phyloP scores from a whole-genome alignment of 2,888 invertebrate genomes.

The Tenthredo mesomela region DNA sequence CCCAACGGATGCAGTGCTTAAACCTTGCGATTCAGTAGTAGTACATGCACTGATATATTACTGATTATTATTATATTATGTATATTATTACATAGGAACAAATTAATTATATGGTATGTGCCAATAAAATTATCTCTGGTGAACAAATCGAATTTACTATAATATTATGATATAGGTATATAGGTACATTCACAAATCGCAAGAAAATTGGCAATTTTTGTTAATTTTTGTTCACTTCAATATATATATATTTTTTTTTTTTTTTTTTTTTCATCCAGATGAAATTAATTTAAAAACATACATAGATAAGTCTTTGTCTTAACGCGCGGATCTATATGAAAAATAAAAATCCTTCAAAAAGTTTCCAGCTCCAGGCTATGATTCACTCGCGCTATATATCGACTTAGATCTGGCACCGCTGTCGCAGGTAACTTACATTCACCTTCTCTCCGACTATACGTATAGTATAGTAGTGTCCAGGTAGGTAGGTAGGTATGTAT shows the following conservation, averaged over 20 bases:
- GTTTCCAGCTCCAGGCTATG: constrained; percentile 12
- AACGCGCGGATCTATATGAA: too few relatives aligned
- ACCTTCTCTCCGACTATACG: not conserved
- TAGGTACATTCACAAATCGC: too few relatives aligned
- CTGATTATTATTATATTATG: too few relatives aligned
- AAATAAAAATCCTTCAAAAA: not conserved
- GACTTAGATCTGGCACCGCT: constrained; percentile 50
- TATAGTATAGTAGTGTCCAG: not conserved
- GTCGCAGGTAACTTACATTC: constrained; percentile 44
- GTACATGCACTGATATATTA: too few relatives aligned
- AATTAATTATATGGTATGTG: not conserved
- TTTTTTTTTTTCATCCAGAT: not conserved
- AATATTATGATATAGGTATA: too few relatives aligned
- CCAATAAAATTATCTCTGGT: too few relatives aligned
- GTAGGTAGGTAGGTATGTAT: not conserved
- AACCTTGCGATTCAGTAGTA: not conserved
- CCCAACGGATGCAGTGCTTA: not conserved
- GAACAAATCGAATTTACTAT: too few relatives aligned
- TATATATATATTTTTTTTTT: too few relatives aligned
- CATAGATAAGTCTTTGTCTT: constrained; percentile 15
- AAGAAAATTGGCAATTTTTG: too few relatives aligned
- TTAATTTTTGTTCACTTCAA: too few relatives aligned
- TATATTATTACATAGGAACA: too few relatives aligned
- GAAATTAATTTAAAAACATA: not conserved
- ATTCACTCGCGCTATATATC: constrained; percentile 25